phyloP scores from a whole-genome alignment of 2,797 vertebrate species.

The Acestrorhynchus altus region DNA sequence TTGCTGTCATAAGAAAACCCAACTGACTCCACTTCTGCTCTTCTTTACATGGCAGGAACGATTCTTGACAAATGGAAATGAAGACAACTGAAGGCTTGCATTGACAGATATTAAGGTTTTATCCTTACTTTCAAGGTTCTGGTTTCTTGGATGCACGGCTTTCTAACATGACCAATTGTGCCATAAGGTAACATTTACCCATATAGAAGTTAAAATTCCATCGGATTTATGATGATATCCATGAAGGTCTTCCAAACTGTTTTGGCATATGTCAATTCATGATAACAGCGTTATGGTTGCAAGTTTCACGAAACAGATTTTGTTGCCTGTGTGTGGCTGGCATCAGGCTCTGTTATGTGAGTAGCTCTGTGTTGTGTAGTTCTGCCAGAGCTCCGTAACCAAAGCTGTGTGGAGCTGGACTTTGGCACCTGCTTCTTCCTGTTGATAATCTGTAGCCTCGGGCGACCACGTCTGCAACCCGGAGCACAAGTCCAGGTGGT shows the following conservation, averaged over 20 bases:
- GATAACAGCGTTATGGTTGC: background rate
- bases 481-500: conserved; percentile 38
- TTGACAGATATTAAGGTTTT: too few species aligned
- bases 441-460: conserved; percentile 50
- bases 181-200: too few species aligned
- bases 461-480: conserved; percentile 30
- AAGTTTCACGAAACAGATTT: background rate
- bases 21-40: background rate
- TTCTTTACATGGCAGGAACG: background rate
- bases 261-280: background rate
- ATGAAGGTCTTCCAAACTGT: background rate
- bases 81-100: too few species aligned
- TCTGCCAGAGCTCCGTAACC: conserved; percentile 42
- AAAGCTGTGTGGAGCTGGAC: conserved; percentile 42
- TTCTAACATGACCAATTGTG: too few species aligned
- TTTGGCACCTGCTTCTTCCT: conserved; percentile 40
- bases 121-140: too few species aligned
- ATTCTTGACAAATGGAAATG: background rate
- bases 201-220: too few species aligned
- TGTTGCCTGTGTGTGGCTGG: background rate
- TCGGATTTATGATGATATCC: background rate
- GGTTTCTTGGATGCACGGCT: too few species aligned
- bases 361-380: background rate
- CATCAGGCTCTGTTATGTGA: conserved; percentile 4
- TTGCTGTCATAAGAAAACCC: background rate